A percentile compares a stretch with the other conserved stretches of the same genome.
Conservation (phyloP, 2,113 vertebrate species). For the Catharus bicknelli region DNA sequence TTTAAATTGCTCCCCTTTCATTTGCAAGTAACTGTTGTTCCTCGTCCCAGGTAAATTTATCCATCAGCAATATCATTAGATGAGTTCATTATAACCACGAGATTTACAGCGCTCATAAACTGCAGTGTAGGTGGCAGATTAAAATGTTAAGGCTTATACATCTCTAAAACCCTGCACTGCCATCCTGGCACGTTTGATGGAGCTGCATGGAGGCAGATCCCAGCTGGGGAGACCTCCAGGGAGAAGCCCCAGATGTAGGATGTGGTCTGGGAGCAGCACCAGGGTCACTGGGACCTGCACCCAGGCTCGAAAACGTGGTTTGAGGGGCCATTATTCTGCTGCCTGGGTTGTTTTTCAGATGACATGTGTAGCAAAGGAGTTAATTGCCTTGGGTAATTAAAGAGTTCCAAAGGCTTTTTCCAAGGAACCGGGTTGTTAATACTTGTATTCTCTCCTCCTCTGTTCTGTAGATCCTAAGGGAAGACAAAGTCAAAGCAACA, state of each 20-base stretch:
- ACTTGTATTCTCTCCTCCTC: slow-evolving; percentile 8
- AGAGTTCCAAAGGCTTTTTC: slow-evolving; percentile 59
- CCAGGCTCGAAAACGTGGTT: slow-evolving; percentile 24
- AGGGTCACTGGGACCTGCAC: not conserved
- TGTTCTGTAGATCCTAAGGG: slow-evolving; percentile 44
- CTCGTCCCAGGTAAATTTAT: slow-evolving; percentile 55
- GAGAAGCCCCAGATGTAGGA: not conserved
- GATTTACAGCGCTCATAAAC: slow-evolving; percentile 69
- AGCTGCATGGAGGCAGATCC: not conserved
- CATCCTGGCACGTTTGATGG: not conserved
- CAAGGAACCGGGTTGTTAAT: slow-evolving; percentile 11
- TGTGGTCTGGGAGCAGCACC: not conserved
- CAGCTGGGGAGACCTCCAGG: not conserved
- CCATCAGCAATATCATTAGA: slow-evolving; percentile 71
- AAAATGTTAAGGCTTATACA: slow-evolving; percentile 62
- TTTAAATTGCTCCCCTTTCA: slow-evolving; percentile 61
- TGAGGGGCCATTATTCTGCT: slow-evolving; percentile 31
- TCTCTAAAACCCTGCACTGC: not conserved
- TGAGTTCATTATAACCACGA: slow-evolving; percentile 68
- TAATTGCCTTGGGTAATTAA: slow-evolving; percentile 61
- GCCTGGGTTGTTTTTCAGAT: slow-evolving; percentile 39
- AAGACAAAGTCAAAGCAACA: slow-evolving; percentile 50
- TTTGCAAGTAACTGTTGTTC: slow-evolving; percentile 64
- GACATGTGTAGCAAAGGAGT: slow-evolving; percentile 9
- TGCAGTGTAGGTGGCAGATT: slow-evolving; percentile 71